These are phyloP conservation scores for Ecliptopera silaceata DNA, from an alignment of 2,888 invertebrate species.

Conservation along the genomic window DNA sequence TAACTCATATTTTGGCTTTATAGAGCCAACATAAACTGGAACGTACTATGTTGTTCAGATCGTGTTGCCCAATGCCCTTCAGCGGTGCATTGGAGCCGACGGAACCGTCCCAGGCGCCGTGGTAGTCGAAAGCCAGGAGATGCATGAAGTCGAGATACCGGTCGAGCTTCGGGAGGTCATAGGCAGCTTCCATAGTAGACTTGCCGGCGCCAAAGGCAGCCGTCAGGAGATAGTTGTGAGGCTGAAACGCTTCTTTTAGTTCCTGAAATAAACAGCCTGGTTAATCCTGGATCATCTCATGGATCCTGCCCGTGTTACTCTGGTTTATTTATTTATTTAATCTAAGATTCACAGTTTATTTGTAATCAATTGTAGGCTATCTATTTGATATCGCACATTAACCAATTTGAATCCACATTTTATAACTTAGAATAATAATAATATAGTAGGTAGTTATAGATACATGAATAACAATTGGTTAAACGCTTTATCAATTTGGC, in stretches of 20 bases:
- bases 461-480: too few relatives aligned
- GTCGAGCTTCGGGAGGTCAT: constrained; percentile 88
- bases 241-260: constrained; percentile 86
- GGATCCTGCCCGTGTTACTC: too few relatives aligned
- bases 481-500: too few relatives aligned
- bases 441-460: too few relatives aligned
- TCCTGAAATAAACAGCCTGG: constrained; percentile 77
- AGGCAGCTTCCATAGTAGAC: constrained; percentile 88
- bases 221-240: constrained; percentile 87
- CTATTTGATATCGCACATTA: too few relatives aligned
- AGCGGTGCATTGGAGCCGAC: constrained; percentile 92
- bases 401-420: too few relatives aligned
- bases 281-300: too few relatives aligned
- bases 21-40: neutral
- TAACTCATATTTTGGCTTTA: too few relatives aligned
- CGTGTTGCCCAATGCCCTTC: constrained; percentile 69
- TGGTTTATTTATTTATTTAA: too few relatives aligned
- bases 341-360: too few relatives aligned
- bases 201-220: constrained; percentile 92
- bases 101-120: constrained; percentile 90
- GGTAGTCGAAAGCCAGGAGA: constrained; percentile 95
- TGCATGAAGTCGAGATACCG: constrained; percentile 88
- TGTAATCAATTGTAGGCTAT: too few relatives aligned
- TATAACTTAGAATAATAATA: too few relatives aligned
- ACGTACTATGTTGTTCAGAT: constrained; percentile 87